A percentile compares a stretch with the other conserved stretches of the same genome.
Conservation (phyloP, 2,888 invertebrate genomes). For the Myopa tessellatipennis region DNA sequence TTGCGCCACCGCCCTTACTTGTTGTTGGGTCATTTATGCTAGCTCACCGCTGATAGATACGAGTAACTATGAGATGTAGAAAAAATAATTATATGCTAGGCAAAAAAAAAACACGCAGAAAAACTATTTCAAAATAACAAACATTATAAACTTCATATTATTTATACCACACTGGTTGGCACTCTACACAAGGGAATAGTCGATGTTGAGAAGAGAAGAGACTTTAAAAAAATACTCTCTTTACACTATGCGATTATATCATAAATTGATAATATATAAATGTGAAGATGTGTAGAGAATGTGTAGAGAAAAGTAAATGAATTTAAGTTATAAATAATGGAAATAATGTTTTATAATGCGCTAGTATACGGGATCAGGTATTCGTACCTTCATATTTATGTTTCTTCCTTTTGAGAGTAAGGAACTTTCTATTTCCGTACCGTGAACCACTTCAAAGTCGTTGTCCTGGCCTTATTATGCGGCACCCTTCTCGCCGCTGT, state of each 20-base stretch:
- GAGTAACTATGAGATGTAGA: not conserved
- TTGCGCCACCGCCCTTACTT: slow-evolving; percentile 27
- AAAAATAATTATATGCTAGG: not conserved
- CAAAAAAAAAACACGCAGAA: not conserved
- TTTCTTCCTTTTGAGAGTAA: too few species aligned
- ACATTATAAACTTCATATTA: slow-evolving; percentile 21
- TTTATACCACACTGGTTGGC: not conserved
- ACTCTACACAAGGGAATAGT: not conserved
- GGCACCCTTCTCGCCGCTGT: not conserved
- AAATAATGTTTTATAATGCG: too few species aligned
- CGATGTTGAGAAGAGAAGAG: not conserved
- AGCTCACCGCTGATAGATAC: not conserved
- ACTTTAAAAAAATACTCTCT: not conserved
- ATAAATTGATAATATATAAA: too few species aligned
- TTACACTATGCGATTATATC: too few species aligned
- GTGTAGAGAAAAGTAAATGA: too few species aligned
- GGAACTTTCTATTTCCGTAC: not conserved
- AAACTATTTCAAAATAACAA: not conserved
- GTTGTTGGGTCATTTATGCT: slow-evolving; percentile 27
- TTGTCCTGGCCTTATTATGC: not conserved
- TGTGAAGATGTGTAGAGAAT: too few species aligned
- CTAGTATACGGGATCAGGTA: too few species aligned
- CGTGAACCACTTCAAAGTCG: not conserved
- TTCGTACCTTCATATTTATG: too few species aligned
- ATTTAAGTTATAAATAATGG: too few species aligned